Conservation (phyloP, 2,888 invertebrate species). For the Eupithecia dodoneata region DNA sequence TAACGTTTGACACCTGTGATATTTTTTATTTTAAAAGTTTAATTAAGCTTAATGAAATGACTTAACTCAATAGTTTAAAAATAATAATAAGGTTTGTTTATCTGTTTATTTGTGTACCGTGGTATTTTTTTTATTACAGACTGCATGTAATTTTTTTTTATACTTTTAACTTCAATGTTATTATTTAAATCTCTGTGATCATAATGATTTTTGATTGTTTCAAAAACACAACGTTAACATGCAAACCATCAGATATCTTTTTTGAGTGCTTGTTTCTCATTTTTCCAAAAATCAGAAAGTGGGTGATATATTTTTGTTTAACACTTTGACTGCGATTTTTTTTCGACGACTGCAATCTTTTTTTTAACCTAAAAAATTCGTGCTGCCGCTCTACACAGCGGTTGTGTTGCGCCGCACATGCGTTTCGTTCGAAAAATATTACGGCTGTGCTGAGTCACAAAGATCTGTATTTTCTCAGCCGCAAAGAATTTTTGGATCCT, state of each 20-base stretch:
- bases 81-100: background rate
- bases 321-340: too few species aligned
- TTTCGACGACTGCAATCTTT: too few species aligned
- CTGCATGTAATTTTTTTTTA: background rate
- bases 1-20: background rate
- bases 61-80: background rate
- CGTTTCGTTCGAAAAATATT: too few species aligned
- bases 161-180: too few species aligned
- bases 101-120: too few species aligned
- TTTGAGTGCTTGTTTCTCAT: background rate
- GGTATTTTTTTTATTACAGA: background rate
- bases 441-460: too few species aligned
- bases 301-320: too few species aligned
- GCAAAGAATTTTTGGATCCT: too few species aligned
- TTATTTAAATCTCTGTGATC: background rate
- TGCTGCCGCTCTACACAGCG: too few species aligned
- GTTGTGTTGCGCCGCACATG: too few species aligned
- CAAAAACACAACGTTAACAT: background rate
- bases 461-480: too few species aligned
- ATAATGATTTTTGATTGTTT: background rate
- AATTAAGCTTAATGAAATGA: background rate
- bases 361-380: too few species aligned
- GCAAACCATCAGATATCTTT: background rate
- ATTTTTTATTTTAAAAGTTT: background rate
- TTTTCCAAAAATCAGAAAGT: background rate